Conservation (phyloP, 1,140 invertebrate genomes). For the Nixonia krombeini region DNA sequence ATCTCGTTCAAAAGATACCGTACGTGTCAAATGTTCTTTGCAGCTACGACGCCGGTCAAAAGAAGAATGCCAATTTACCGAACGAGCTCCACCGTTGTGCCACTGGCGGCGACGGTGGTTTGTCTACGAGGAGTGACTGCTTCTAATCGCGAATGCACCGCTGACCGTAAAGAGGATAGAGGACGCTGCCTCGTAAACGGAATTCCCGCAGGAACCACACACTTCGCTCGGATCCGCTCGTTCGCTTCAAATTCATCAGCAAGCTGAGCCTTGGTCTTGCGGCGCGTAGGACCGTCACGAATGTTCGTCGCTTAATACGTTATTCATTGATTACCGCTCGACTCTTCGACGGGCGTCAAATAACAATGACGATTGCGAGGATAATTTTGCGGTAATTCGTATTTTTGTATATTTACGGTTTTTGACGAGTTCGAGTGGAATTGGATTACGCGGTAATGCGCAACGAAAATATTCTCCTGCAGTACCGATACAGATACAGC, state of each 20-base stretch:
- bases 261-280: too few species aligned
- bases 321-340: too few species aligned
- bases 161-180: not conserved
- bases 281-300: too few species aligned
- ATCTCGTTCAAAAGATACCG: slow-evolving; percentile 56
- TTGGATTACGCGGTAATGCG: not conserved
- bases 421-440: too few species aligned
- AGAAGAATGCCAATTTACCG: slow-evolving; percentile 68
- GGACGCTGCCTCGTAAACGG: slow-evolving; percentile 23
- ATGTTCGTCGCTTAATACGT: too few species aligned
- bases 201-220: slow-evolving; percentile 36
- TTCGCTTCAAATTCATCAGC: not conserved
- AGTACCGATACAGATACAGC: slow-evolving; percentile 52
- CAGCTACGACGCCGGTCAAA: slow-evolving; percentile 42
- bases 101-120: not conserved
- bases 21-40: slow-evolving; percentile 56
- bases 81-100: slow-evolving; percentile 44
- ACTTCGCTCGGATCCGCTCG: not conserved
- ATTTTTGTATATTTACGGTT: too few species aligned
- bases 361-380: too few species aligned
- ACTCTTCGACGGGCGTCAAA: too few species aligned
- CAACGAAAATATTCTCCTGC: not conserved
- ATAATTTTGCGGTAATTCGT: too few species aligned
- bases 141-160: not conserved
- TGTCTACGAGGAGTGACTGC: not conserved